Conservation (phyloP, 1,140 invertebrate species). For the Ruditapes philippinarum region DNA sequence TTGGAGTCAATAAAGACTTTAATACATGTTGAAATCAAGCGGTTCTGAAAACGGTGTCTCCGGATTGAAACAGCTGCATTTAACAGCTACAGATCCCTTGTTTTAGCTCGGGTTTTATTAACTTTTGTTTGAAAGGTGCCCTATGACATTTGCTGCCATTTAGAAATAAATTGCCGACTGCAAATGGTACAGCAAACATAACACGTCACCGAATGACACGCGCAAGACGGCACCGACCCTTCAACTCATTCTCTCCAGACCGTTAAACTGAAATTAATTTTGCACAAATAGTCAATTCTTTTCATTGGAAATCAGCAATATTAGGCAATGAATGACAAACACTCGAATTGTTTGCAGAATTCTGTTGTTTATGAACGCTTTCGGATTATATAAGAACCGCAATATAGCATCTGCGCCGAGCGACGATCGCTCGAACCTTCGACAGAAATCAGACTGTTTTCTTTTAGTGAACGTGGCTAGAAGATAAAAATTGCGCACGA, state of each 20-base stretch:
- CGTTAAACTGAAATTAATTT: constrained; percentile 70
- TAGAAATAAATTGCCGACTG: constrained; percentile 32
- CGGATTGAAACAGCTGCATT: constrained; percentile 49
- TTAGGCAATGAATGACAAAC: constrained; percentile 67
- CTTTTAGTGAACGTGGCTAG: not conserved
- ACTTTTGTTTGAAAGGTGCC: constrained; percentile 58
- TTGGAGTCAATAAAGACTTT: constrained; percentile 22
- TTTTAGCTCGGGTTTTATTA: constrained; percentile 55
- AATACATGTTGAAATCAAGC: not conserved
- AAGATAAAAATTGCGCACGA: constrained; percentile 35
- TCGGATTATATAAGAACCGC: constrained; percentile 44
- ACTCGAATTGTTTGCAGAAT: constrained; percentile 67
- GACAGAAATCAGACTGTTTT: constrained; percentile 11
- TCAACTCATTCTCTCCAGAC: constrained; percentile 44
- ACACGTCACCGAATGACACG: constrained; percentile 40
- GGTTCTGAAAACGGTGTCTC: not conserved
- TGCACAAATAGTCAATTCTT: constrained; percentile 68
- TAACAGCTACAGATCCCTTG: constrained; percentile 10
- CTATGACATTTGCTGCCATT: constrained; percentile 50
- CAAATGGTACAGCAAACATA: constrained; percentile 49
- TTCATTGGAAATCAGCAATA: constrained; percentile 69
- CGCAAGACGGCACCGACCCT: constrained; percentile 19
- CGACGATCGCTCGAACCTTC: constrained; percentile 5
- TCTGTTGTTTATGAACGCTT: constrained; percentile 59
- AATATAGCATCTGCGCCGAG: constrained; percentile 17